Percentiles rank a stretch among this genome's conserved stretches.
Conservation (phyloP, 2,888 invertebrate species). For the Augiades crinisus region DNA sequence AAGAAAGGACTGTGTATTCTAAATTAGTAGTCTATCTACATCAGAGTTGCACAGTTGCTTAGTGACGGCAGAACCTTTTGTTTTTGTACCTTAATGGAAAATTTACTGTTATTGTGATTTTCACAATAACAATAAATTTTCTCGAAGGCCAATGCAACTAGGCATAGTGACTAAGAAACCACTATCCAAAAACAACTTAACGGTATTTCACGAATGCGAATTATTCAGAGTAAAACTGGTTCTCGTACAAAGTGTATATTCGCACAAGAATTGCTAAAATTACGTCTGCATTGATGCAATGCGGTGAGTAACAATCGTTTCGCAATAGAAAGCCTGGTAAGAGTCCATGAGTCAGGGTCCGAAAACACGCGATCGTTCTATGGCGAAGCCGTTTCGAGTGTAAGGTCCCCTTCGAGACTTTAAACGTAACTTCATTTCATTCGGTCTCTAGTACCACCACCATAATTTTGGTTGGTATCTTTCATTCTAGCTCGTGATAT, state of each 20-base stretch:
- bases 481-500: too few relatives aligned
- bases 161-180: constrained; percentile 15
- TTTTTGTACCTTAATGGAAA: too few relatives aligned
- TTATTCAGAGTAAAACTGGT: constrained; percentile 19
- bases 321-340: constrained; percentile 41
- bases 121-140: neutral
- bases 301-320: constrained; percentile 43
- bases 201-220: constrained; percentile 10
- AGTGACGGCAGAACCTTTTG: too few relatives aligned
- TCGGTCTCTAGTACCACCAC: too few relatives aligned
- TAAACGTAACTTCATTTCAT: too few relatives aligned
- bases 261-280: constrained; percentile 43
- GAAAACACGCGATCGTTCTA: constrained; percentile 2
- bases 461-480: too few relatives aligned
- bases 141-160: neutral
- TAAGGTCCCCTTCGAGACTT: too few relatives aligned
- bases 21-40: too few relatives aligned
- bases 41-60: too few relatives aligned
- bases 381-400: too few relatives aligned
- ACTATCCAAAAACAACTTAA: neutral
- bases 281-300: constrained; percentile 41
- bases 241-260: constrained; percentile 26
- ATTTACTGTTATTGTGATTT: too few relatives aligned
- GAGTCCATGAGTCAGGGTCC: constrained; percentile 41
- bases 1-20: too few relatives aligned